phyloP scores from a whole-genome alignment of 2,888 invertebrate species.

The Drosophila nr. medialis region DNA sequence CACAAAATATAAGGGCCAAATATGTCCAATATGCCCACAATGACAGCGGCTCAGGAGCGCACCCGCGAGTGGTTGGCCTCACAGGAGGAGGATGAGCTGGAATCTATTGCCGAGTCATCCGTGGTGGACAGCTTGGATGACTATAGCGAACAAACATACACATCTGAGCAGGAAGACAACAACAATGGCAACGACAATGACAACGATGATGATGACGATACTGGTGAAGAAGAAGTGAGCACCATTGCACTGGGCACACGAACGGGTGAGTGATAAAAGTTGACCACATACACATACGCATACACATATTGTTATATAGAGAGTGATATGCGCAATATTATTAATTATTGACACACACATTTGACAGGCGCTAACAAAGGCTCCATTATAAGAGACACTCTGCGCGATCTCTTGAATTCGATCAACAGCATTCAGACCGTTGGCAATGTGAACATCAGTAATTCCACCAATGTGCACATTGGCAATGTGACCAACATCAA shows the following conservation, averaged over 20 bases:
- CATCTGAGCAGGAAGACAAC: slow-evolving; percentile 48
- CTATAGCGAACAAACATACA: slow-evolving; percentile 57
- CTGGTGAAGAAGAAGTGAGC: slow-evolving; percentile 60
- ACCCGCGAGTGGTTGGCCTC: slow-evolving; percentile 62
- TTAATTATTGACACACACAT: neutral
- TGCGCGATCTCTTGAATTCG: slow-evolving; percentile 78
- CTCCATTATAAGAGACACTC: slow-evolving; percentile 65
- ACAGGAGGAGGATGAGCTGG: slow-evolving; percentile 60
- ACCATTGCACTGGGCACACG: slow-evolving; percentile 64
- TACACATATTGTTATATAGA: neutral
- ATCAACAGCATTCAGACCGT: slow-evolving; percentile 81
- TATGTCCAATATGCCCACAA: slow-evolving; percentile 56
- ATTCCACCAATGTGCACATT: slow-evolving; percentile 85
- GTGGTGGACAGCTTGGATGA: slow-evolving; percentile 72
- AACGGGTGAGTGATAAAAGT: slow-evolving; percentile 40
- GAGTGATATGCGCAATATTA: neutral
- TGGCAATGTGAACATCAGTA: slow-evolving; percentile 84
- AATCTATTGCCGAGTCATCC: slow-evolving; percentile 75
- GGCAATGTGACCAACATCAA: slow-evolving; percentile 86
- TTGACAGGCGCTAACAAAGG: slow-evolving; percentile 48
- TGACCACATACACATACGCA: neutral
- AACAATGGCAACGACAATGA: slow-evolving; percentile 35
- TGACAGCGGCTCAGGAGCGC: slow-evolving; percentile 52
- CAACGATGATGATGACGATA: slow-evolving; percentile 31
- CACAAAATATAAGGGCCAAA: neutral